Conservation (phyloP, 2,113 vertebrate species). For the Sylvia atricapilla region DNA sequence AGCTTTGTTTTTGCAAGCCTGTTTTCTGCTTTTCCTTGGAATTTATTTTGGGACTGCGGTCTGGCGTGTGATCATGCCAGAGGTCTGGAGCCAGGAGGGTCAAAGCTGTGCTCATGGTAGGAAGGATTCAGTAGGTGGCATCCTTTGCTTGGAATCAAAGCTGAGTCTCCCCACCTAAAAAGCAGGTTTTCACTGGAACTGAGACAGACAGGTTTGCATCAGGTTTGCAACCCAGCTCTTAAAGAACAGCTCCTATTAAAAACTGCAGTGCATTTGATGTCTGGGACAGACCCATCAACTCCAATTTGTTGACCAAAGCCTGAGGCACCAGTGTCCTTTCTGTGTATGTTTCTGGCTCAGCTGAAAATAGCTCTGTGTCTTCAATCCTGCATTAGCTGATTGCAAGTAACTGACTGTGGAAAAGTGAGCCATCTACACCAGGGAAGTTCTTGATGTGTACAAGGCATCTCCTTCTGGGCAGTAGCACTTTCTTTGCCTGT, state of each 20-base stretch:
- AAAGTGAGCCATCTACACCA: not conserved
- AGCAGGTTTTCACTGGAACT: not conserved
- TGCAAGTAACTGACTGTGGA: not conserved
- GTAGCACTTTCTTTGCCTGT: not conserved
- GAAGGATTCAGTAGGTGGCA: slow-evolving; percentile 41
- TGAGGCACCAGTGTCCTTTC: not conserved
- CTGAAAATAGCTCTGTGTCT: not conserved
- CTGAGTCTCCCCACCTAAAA: not conserved
- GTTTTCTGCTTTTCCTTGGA: slow-evolving; percentile 17
- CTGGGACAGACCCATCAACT: not conserved
- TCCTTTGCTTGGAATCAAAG: slow-evolving; percentile 30
- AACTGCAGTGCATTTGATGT: not conserved
- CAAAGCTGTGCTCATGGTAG: not conserved
- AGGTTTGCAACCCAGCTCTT: not conserved
- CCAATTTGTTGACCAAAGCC: not conserved
- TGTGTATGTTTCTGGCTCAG: not conserved
- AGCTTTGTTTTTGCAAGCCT: slow-evolving; percentile 41
- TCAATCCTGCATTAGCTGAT: not conserved
- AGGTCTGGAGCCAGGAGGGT: not conserved
- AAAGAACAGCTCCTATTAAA: not conserved
- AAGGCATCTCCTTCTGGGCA: not conserved
- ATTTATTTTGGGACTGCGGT: slow-evolving; percentile 13
- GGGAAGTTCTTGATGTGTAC: accelerated
- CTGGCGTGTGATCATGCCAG: not conserved
- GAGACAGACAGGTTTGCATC: not conserved